Evolutionary conservation across 1,140 invertebrate genomes (phyloP).

Genomic region (Rhagoletis pomonella): DNA sequence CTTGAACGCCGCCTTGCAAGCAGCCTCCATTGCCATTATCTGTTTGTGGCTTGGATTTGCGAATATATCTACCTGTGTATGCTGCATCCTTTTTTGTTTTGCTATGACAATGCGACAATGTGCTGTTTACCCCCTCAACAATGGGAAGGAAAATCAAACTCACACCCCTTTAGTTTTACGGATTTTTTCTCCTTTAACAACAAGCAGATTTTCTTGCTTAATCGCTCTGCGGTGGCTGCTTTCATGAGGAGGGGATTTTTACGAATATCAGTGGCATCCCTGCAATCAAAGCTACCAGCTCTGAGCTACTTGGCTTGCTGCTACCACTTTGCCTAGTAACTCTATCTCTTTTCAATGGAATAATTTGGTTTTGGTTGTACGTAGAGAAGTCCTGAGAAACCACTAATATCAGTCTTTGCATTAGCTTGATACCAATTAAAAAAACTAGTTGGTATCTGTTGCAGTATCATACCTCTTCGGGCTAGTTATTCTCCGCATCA

Average conservation of each 20-base stretch:
- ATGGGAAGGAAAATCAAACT: not conserved
- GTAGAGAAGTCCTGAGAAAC: no score
- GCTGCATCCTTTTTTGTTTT: not conserved
- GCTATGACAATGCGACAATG: not conserved
- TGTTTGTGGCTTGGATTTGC: not conserved
- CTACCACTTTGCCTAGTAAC: no score
- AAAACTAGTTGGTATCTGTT: no score
- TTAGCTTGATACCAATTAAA: no score
- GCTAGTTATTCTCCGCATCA: no score
- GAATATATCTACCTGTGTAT: not conserved
- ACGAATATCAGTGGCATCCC: not conserved
- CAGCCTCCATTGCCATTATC: not conserved
- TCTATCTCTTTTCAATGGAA: no score
- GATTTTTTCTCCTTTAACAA: not conserved
- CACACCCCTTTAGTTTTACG: slow-evolving; percentile 20
- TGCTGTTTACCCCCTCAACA: not conserved
- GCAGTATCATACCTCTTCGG: no score
- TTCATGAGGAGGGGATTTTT: not conserved
- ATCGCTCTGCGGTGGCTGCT: slow-evolving; percentile 31
- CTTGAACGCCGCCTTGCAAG: not conserved
- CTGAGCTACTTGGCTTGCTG: no score
- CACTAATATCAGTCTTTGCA: no score
- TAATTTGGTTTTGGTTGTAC: no score
- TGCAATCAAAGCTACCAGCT: not conserved
- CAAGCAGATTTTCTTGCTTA: slow-evolving; percentile 40